These are phyloP conservation scores for Helogale parvula DNA, from an alignment of 2,113 vertebrate species.

Conservation along the genomic window DNA sequence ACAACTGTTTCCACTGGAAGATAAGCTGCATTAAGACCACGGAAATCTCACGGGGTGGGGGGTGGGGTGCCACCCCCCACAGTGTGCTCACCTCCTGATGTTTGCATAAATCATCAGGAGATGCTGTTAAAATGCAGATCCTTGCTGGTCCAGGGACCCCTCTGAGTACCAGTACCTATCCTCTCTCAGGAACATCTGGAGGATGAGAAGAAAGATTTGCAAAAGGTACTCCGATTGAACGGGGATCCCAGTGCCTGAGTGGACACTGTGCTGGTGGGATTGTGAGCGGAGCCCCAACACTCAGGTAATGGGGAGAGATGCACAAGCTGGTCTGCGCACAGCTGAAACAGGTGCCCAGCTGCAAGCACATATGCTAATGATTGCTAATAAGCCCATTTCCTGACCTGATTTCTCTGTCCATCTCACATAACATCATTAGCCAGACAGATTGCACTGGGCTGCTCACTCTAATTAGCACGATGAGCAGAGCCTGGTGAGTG, in stretches of 20 bases:
- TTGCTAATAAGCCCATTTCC: background rate
- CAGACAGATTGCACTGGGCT: background rate
- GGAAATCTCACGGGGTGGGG: accelerated
- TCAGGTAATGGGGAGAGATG: background rate
- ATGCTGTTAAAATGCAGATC: background rate
- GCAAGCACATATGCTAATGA: background rate
- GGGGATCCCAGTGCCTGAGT: accelerated
- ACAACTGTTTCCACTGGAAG: background rate
- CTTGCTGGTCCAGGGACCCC: background rate
- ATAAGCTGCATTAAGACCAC: background rate
- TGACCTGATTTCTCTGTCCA: slow-evolving; percentile 12
- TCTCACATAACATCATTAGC: background rate
- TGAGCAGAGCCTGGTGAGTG: background rate
- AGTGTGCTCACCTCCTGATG: background rate
- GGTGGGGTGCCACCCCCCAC: too few species aligned
- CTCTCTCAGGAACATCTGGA: background rate
- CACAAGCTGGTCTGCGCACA: background rate
- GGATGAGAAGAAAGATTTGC: background rate
- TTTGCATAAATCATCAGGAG: background rate
- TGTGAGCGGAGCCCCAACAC: background rate
- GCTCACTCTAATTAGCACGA: background rate
- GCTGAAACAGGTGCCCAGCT: background rate
- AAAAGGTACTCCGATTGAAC: background rate
- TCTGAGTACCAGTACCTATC: too few species aligned
- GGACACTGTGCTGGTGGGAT: too few species aligned